Conservation (phyloP, 1,140 invertebrate genomes). For the Hestina assimilis region DNA sequence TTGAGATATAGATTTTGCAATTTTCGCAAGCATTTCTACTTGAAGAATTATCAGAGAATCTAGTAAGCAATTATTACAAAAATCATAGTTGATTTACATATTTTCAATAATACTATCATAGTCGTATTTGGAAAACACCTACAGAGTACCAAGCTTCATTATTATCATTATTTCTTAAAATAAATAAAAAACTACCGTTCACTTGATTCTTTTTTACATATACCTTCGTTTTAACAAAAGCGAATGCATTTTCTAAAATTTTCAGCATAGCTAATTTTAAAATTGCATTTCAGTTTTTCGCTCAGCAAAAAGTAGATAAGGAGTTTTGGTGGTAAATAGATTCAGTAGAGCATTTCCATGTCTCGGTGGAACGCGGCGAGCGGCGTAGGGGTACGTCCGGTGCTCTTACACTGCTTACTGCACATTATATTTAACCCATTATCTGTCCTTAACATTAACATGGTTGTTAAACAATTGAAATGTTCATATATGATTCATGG, state of each 20-base stretch:
- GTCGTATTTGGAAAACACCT: neutral
- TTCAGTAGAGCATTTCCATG: conserved; percentile 70
- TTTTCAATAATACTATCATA: too few species aligned
- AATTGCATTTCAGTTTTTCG: conserved; percentile 44
- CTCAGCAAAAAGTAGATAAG: conserved; percentile 50
- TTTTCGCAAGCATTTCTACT: too few species aligned
- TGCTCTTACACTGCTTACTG: conserved; percentile 12
- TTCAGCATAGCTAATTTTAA: conserved; percentile 37
- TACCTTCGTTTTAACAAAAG: conserved; percentile 4
- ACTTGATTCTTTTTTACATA: conserved; percentile 9
- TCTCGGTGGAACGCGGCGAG: conserved; percentile 35
- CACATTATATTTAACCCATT: too few species aligned
- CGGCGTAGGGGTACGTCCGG: conserved; percentile 21
- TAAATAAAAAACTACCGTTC: neutral
- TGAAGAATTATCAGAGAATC: too few species aligned
- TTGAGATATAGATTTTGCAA: too few species aligned
- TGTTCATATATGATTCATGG: too few species aligned
- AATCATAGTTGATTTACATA: too few species aligned
- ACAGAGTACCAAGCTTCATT: neutral
- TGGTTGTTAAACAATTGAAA: too few species aligned
- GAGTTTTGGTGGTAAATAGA: conserved; percentile 60
- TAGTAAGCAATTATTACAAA: too few species aligned
- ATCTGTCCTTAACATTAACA: too few species aligned
- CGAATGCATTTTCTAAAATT: conserved; percentile 16
- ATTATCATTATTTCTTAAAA: neutral